Base-by-base conservation (phyloP, 2,888 invertebrate genomes). In the Oscheius sp. region DNA sequence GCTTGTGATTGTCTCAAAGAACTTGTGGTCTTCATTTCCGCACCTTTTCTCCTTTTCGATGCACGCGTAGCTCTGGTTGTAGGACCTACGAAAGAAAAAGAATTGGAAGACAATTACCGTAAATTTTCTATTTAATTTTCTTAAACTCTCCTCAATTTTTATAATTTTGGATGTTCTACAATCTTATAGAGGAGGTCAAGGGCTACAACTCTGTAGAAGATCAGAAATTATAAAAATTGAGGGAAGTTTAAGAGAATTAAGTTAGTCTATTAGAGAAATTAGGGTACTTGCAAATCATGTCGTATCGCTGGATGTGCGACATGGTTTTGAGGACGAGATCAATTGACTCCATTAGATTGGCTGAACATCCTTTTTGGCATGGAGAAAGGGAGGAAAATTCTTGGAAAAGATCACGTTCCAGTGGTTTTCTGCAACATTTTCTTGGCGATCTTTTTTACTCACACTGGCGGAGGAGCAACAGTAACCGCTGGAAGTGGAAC, bases 1-100 rank as follows among this genome's bases (percentile, higher is more conserved):
- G 48, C 72, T 71, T 8, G 78, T 78, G 50, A 79, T 66, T 39
- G 66, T 69, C 20, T 76, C 76, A 68, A 81, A 81, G 65, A 73
- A 63, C 17, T 66, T 70, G 12, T 70, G 72, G 57, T 79, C 74
- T 3, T 72, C 72, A 31, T 74, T 69, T 20, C 70, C 69, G 45
- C 79, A 79, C 37, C 64, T 34, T 15, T n/a, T 52, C 17, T 72
- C 73, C 27, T 73, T 63, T 20, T 74, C 65, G 4, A 79, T 72
- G 50, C 79, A 79, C 1, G 12, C 33, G 4, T 42, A 46, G 3
- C 76, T 73, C 5, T 72, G 58, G 2, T 65, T 68, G 67, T 77
- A 79, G 42, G 23, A 2, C 12, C 25, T 20, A 52, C n/a, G 27
- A 27, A 2, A 27, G 25, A 27, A 52, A 15, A 6, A 48, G 20